Evolutionary conservation across 2,888 invertebrate species (phyloP).

Genomic region (Lydus trimaculatus): DNA sequence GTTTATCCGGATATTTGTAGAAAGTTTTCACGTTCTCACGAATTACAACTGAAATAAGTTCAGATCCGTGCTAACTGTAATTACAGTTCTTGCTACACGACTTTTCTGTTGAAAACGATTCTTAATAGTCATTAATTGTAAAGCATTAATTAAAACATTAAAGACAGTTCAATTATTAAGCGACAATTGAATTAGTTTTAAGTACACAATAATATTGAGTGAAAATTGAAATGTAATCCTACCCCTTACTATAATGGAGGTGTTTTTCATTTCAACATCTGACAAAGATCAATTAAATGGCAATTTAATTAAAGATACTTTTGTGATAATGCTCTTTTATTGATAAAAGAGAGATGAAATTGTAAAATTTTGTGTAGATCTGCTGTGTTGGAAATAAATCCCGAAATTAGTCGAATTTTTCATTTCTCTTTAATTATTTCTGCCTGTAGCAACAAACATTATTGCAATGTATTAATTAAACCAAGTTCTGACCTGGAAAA

Average conservation of each 20-base stretch:
- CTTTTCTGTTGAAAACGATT: slow-evolving; percentile 45
- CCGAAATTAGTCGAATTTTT: no score
- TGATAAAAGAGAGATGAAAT: no score
- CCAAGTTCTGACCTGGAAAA: background rate
- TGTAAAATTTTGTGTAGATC: no score
- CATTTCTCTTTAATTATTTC: background rate
- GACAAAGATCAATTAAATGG: background rate
- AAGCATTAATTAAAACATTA: slow-evolving; percentile 30
- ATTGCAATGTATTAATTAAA: background rate
- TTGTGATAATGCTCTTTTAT: no score
- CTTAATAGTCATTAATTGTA: slow-evolving; percentile 53
- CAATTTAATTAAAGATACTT: background rate
- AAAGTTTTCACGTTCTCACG: slow-evolving; percentile 54
- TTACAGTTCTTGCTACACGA: slow-evolving; percentile 53
- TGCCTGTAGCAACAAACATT: background rate
- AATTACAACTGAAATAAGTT: slow-evolving; percentile 55
- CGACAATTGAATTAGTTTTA: background rate
- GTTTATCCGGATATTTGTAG: slow-evolving; percentile 54
- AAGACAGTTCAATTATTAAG: slow-evolving; percentile 21
- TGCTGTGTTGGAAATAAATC: no score
- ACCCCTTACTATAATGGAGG: no score
- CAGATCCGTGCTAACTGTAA: slow-evolving; percentile 47
- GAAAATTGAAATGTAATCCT: background rate
- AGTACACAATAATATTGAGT: background rate
- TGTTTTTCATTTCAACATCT: background rate